Evolutionary conservation across 92 coral and sea anemone genomes (phyloP).

Genomic region (Nematostella vectensis): DNA sequence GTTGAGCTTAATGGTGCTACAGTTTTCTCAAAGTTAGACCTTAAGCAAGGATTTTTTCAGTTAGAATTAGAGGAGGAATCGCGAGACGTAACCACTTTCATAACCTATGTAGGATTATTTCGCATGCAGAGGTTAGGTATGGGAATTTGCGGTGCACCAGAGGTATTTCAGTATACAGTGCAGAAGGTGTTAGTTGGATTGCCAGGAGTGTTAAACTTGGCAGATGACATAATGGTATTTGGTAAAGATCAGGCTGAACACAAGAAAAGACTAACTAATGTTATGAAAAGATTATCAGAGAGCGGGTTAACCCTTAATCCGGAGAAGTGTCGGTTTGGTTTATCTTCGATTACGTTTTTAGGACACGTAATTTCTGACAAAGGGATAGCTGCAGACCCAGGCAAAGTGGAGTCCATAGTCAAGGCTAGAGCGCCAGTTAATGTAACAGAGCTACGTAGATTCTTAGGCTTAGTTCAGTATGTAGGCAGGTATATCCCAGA

Average conservation of each 20-base stretch:
- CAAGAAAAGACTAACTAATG: conserved; percentile 1
- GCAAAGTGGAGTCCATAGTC: conserved; percentile 20
- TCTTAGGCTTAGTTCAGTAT: conserved; percentile 16
- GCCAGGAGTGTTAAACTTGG: conserved; percentile 11
- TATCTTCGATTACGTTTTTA: conserved; percentile 7
- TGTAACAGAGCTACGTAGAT: conserved; percentile 13
- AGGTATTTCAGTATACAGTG: conserved; percentile 25
- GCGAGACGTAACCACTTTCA: conserved; percentile 30
- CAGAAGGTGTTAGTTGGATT: conserved; percentile 21
- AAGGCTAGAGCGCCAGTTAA: conserved; percentile 18
- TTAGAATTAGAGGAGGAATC: no score
- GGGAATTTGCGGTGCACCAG: conserved; percentile 29
- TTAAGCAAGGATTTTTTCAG: no score
- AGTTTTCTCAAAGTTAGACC: no score
- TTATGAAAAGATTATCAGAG: conserved; percentile 5
- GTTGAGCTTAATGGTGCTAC: no score
- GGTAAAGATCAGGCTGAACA: conserved; percentile 10
- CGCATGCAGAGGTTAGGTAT: conserved; percentile 17
- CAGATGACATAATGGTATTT: conserved; percentile 34
- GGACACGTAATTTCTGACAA: conserved; percentile 17
- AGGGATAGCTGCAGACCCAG: conserved; percentile 17
- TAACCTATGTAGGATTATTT: conserved; percentile 20
- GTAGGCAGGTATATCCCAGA: conserved; percentile 4
- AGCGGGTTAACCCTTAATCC: conserved; percentile 3
- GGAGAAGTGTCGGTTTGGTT: conserved; percentile 18